phyloP scores from a whole-genome alignment of 2,797 vertebrate species.

The Aeoliscus strigatus region DNA sequence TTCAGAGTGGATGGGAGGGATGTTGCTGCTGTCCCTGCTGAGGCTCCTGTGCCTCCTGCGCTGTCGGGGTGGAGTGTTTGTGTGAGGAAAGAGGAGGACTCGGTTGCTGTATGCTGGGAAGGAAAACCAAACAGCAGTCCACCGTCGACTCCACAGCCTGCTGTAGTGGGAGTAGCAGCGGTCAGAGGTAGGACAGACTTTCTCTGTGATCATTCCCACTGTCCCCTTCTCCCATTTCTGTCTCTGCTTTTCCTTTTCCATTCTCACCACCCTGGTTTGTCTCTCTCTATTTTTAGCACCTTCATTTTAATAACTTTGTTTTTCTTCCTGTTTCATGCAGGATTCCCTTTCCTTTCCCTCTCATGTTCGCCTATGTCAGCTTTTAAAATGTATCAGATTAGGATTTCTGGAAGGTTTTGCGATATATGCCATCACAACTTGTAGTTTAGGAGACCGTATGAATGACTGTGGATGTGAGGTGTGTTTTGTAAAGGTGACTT shows the following conservation, averaged over 20 bases:
- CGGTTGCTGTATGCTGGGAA: slow-evolving; percentile 10
- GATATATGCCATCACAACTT: slow-evolving; percentile 4
- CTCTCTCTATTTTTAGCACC: slow-evolving; percentile 2
- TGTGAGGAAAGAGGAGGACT: slow-evolving; percentile 32
- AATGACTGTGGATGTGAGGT: slow-evolving; percentile 2
- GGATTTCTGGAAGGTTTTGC: no score
- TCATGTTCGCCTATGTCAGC: neutral
- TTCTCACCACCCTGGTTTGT: slow-evolving; percentile 6
- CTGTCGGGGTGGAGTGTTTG: slow-evolving; percentile 36
- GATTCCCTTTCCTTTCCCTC: slow-evolving; percentile 2
- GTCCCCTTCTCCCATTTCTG: slow-evolving; percentile 4
- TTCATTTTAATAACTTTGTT: slow-evolving; percentile 8
- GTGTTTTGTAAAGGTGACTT: neutral
- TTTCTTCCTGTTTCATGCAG: slow-evolving; percentile 4
- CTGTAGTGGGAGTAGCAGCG: slow-evolving; percentile 12
- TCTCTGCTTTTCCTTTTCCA: neutral
- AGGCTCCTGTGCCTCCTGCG: slow-evolving; percentile 52
- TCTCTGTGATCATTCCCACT: slow-evolving; percentile 13
- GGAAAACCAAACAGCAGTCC: slow-evolving; percentile 15
- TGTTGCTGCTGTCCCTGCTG: slow-evolving; percentile 57
- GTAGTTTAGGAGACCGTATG: slow-evolving; percentile 7
- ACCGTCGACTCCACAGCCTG: slow-evolving; percentile 5
- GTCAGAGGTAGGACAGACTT: slow-evolving; percentile 54
- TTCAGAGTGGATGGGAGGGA: slow-evolving; percentile 72
- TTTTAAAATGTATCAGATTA: neutral